Conservation (phyloP, 2,888 invertebrate species). For the Coelopa pilipes region DNA sequence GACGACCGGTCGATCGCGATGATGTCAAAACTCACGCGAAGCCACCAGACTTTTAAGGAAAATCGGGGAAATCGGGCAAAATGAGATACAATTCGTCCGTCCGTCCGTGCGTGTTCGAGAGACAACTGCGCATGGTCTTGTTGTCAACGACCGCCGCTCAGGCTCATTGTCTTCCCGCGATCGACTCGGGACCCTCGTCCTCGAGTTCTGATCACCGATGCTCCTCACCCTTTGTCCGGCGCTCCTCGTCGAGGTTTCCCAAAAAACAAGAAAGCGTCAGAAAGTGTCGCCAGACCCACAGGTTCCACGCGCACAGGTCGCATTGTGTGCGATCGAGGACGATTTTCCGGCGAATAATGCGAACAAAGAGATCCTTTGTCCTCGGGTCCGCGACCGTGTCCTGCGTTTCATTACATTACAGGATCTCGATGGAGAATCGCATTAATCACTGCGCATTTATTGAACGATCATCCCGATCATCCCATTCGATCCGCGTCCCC, state of each 20-base stretch:
- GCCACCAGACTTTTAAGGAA: slow-evolving; percentile 41
- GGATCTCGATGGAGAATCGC: slow-evolving; percentile 46
- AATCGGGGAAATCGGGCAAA: slow-evolving; percentile 18
- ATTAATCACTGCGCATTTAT: slow-evolving; percentile 46
- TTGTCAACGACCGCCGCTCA: neutral
- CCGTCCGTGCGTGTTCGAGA: neutral
- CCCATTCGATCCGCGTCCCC: too few species aligned
- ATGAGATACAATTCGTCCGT: neutral
- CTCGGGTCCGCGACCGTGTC: neutral
- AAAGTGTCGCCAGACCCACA: slow-evolving; percentile 27
- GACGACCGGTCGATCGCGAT: neutral
- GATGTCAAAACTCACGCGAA: slow-evolving; percentile 39
- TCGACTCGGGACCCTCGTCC: too few species aligned
- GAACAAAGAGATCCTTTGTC: slow-evolving; percentile 7
- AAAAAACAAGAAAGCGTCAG: slow-evolving; percentile 18
- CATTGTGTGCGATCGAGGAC: slow-evolving; percentile 2
- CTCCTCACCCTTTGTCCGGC: too few species aligned
- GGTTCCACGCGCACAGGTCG: slow-evolving; percentile 15
- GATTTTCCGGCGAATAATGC: slow-evolving; percentile 8
- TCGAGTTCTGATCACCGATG: too few species aligned
- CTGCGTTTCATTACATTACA: slow-evolving; percentile 43
- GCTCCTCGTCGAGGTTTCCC: too few species aligned
- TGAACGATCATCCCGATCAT: neutral
- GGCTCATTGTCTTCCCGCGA: too few species aligned
- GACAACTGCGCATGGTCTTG: slow-evolving; percentile 35